phyloP scores from a whole-genome alignment of 1,140 invertebrate species.

The Drosophila melanica region DNA sequence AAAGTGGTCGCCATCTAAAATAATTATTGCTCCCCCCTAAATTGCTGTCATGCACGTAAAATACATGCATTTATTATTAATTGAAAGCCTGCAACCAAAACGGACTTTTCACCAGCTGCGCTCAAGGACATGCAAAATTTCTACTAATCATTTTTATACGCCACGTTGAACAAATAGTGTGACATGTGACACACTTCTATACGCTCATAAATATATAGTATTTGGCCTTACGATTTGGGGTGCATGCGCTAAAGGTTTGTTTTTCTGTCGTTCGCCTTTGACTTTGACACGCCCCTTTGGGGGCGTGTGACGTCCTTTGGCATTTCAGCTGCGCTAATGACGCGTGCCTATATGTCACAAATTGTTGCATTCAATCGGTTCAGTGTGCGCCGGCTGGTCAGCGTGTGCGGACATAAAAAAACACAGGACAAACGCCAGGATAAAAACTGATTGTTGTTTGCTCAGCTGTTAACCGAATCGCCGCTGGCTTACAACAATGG shows the following conservation, averaged over 20 bases:
- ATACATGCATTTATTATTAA: slow-evolving; percentile 50
- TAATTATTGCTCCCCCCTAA: not conserved
- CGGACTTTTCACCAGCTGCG: slow-evolving; percentile 50
- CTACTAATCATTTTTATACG: slow-evolving; percentile 23
- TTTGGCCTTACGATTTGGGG: not conserved
- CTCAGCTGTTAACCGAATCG: not conserved
- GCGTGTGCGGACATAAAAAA: slow-evolving; percentile 50
- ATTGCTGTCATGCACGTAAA: not conserved
- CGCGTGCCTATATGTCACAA: slow-evolving; percentile 31
- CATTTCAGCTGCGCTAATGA: slow-evolving; percentile 33
- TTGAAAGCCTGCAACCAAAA: slow-evolving; percentile 18
- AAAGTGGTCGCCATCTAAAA: too few relatives aligned
- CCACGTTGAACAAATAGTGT: slow-evolving; percentile 27
- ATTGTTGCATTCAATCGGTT: slow-evolving; percentile 67
- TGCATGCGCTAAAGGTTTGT: slow-evolving; percentile 26
- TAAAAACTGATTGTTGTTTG: not conserved
- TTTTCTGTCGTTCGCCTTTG: slow-evolving; percentile 17
- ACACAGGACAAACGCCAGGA: not conserved
- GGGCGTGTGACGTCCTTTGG: not conserved
- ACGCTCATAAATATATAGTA: slow-evolving; percentile 6
- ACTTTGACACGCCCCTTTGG: slow-evolving; percentile 26
- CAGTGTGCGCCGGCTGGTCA: slow-evolving; percentile 52
- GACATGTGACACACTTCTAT: not conserved
- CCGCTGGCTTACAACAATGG: slow-evolving; percentile 13
- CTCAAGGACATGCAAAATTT: slow-evolving; percentile 59